Conservation (phyloP, 64 coral and sea anemone species). For the Porites australiensis region DNA sequence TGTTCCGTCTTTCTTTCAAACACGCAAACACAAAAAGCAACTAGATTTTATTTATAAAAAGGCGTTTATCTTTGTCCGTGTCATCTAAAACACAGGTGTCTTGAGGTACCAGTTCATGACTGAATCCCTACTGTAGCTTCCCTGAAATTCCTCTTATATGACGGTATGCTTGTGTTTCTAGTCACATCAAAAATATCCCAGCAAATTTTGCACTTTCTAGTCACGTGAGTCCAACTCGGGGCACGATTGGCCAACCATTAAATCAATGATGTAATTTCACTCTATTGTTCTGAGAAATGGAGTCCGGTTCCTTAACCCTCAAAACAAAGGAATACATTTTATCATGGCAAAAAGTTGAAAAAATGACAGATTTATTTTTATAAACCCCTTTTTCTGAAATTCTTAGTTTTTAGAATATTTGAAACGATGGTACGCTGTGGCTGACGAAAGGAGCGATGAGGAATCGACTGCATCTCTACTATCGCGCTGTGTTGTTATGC, state of each 20-base stretch:
- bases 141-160: conserved; percentile 23
- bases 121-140: not conserved
- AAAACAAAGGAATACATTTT: conserved; percentile 49
- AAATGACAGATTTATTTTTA: not conserved
- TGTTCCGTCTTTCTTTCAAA: too few species aligned
- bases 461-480: not conserved
- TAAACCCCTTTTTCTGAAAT: not conserved
- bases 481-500: not conserved
- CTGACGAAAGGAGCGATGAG: not conserved
- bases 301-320: not conserved
- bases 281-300: conserved; percentile 41
- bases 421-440: conserved; percentile 2
- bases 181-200: conserved; percentile 34
- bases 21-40: too few species aligned
- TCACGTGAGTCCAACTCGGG: not conserved
- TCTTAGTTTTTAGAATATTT: not conserved
- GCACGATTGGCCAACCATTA: not conserved
- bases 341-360: conserved; percentile 34
- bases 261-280: conserved; percentile 23
- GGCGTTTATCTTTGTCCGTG: not conserved
- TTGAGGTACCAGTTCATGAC: conserved; percentile 20
- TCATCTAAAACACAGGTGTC: conserved; percentile 25
- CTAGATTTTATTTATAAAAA: too few species aligned
- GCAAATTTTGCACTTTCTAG: conserved; percentile 17
- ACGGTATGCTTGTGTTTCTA: conserved; percentile 16